Evolutionary conservation across 1,140 invertebrate species (phyloP).

Genomic region (Aplysia californica): DNA sequence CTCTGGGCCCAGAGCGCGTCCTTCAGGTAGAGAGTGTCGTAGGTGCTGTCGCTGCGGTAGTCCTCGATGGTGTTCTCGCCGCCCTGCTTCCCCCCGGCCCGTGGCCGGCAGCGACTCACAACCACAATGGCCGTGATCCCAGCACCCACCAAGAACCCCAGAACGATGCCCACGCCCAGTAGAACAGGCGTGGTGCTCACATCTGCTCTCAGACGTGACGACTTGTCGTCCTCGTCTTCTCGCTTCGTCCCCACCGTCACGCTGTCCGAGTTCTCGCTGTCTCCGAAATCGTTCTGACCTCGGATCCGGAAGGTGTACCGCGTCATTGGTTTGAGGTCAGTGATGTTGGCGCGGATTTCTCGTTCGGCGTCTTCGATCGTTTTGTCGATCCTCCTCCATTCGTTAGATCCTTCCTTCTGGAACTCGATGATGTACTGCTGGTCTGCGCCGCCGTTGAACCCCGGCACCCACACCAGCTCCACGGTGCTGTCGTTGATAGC

Average conservation of each 20-base stretch:
- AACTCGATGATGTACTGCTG: slow-evolving; percentile 30
- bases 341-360: slow-evolving; percentile 1
- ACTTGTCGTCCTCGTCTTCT: no score
- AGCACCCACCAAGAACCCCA: slow-evolving; percentile 29
- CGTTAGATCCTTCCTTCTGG: slow-evolving; percentile 9
- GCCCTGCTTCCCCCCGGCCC: neutral
- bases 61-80: slow-evolving; percentile 20
- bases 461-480: slow-evolving; percentile 23
- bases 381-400: slow-evolving; percentile 13
- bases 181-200: slow-evolving; percentile 19
- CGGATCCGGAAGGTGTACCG: slow-evolving; percentile 16
- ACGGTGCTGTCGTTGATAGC: slow-evolving; percentile 6
- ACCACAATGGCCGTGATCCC: slow-evolving; percentile 32
- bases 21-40: slow-evolving; percentile 29
- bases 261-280: slow-evolving; percentile 27
- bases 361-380: slow-evolving; percentile 5
- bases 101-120: slow-evolving; percentile 17
- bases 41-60: slow-evolving; percentile 25
- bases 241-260: no score
- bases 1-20: slow-evolving; percentile 30
- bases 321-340: slow-evolving; percentile 19
- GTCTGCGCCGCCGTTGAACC: slow-evolving; percentile 23
- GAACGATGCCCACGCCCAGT: slow-evolving; percentile 23
- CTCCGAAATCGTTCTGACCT: neutral
- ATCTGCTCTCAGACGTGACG: neutral